Conservation (phyloP, 1,140 invertebrate genomes). For the Steinernema khuongi region DNA sequence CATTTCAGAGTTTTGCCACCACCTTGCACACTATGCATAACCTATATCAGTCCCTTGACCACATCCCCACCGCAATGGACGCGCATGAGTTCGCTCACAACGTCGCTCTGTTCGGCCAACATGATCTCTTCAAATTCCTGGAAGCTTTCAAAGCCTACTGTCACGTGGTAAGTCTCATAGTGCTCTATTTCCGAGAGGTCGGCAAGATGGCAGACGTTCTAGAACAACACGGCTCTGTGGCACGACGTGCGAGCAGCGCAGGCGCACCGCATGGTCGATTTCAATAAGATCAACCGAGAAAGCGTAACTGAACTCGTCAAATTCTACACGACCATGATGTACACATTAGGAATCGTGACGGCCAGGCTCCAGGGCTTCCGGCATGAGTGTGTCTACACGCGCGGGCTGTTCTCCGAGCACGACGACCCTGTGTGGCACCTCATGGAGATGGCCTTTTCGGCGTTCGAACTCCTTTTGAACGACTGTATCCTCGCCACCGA, state of each 20-base stretch:
- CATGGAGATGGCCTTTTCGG: slow-evolving; percentile 27
- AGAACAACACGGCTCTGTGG: background rate
- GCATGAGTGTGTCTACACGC: slow-evolving; percentile 17
- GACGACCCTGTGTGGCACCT: slow-evolving; percentile 23
- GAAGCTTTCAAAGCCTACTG: slow-evolving; percentile 6
- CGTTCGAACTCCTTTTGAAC: slow-evolving; percentile 27
- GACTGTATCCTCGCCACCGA: slow-evolving; percentile 34
- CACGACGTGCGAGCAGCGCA: slow-evolving; percentile 12
- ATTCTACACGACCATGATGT: slow-evolving; percentile 24
- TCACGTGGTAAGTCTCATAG: background rate
- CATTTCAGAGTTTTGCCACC: background rate
- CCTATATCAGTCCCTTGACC: background rate
- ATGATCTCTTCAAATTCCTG: slow-evolving; percentile 13
- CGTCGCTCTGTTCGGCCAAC: background rate
- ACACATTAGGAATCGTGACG: slow-evolving; percentile 25
- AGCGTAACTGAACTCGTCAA: background rate
- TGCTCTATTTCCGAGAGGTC: background rate
- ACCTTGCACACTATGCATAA: slow-evolving; percentile 4
- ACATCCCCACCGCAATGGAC: background rate
- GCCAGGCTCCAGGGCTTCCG: slow-evolving; percentile 28
- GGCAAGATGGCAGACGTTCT: background rate
- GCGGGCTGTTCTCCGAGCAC: slow-evolving; percentile 15
- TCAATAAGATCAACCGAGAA: background rate
- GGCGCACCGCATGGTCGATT: slow-evolving; percentile 8
- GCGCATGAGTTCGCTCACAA: background rate